Base-by-base conservation (phyloP, 1,140 invertebrate species). In the Periplaneta americana region DNA sequence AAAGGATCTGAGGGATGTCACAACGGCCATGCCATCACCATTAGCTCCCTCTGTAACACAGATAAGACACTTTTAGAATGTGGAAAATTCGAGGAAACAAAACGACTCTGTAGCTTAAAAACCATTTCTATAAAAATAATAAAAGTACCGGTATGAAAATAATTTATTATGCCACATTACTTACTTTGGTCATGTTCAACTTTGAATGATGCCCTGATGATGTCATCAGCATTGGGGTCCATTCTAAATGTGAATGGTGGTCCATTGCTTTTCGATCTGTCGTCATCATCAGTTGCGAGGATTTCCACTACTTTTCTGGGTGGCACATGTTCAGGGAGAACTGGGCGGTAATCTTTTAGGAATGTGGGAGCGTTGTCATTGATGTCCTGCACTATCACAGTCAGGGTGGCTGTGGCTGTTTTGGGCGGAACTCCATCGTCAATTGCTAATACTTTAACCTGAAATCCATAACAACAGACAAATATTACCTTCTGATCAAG, bases 321-420 rank as follows among this genome's bases (percentile, higher is more conserved):
- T 37, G 95, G 93, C 74, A 95, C 93, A 87, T 98, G 96, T 88
- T 98, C 97, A 0, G 95, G 95, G 78, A 98, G 90, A 15, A 98
- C 96, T 0, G 98, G 97, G 77, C 96, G 91, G 87, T 98, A 98
- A 86, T 98, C 96, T 86, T 97, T 95, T 2, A 96, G 90, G 89
- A 98, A 97, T 83, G 94, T 95, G 1, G 97, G 97, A 1, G 95
- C 94, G 87, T 96, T 99, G 86, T 99, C 98, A 88, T 99, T 99
- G 80, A 99, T 97, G 85, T 99, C 98, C 87, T 96, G 95, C 0
- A 99, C 97, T 82, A 97, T 96, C 0, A 99, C 96, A 0, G 96
- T 97, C 28, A 99, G 89, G 2, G 97, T 99, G 0, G 97, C 98
- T 2, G 97, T 98, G 6, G 98, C 97, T 9, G 97, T 99, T 89